Conservation (phyloP, 2,888 invertebrate genomes). For the Pemphredon lugubris region DNA sequence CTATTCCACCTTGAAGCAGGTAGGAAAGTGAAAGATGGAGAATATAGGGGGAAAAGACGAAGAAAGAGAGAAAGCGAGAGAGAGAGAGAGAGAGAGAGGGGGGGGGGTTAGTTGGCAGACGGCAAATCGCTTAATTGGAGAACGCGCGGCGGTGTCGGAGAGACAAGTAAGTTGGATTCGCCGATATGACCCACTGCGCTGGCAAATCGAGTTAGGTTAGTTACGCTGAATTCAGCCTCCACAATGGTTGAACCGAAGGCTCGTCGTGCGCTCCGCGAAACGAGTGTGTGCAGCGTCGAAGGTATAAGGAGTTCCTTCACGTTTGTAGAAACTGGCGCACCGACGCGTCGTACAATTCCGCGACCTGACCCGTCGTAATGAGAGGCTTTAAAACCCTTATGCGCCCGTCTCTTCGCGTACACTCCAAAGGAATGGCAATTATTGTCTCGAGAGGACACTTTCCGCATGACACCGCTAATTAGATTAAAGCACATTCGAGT, state of each 20-base stretch:
- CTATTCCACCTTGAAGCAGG: conserved; percentile 10
- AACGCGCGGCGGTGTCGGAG: conserved; percentile 50
- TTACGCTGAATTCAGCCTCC: conserved; percentile 70
- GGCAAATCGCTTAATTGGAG: conserved; percentile 65
- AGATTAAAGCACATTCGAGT: neutral
- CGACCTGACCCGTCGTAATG: conserved; percentile 32
- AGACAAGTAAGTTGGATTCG: conserved; percentile 73
- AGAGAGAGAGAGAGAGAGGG: neutral
- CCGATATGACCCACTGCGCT: conserved; percentile 72
- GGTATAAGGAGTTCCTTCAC: conserved; percentile 42
- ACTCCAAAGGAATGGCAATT: conserved; percentile 30
- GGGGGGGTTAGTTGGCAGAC: conserved; percentile 27
- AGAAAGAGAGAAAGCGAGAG: too few relatives aligned
- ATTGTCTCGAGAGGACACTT: conserved; percentile 26
- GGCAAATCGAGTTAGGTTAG: conserved; percentile 75
- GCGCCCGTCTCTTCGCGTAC: conserved; percentile 11
- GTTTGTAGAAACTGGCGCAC: conserved; percentile 19
- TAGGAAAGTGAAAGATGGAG: too few relatives aligned
- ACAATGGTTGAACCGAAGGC: conserved; percentile 53
- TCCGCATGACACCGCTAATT: conserved; percentile 11
- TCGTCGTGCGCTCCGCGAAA: conserved; percentile 31
- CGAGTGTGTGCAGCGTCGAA: conserved; percentile 16
- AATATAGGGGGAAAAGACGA: too few relatives aligned
- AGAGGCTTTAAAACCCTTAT: conserved; percentile 34
- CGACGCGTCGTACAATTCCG: conserved; percentile 11